Evolutionary conservation across 2,888 invertebrate genomes (phyloP), one percentile per base, ranked within the genome.

Genomic region (Trachelus iudaicus): DNA sequence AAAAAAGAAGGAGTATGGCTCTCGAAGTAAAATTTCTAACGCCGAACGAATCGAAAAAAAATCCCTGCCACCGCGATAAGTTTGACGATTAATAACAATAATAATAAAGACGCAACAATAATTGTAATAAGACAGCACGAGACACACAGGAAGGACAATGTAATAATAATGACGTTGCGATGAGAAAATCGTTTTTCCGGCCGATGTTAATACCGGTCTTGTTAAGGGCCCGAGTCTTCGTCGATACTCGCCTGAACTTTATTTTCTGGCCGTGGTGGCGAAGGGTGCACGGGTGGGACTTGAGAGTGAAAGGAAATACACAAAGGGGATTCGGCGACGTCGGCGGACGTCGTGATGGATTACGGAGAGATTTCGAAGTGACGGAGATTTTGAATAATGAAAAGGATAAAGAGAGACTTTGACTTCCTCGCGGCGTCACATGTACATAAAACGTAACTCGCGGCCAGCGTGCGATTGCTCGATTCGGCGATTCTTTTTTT

Each of bases 161-260:
- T 56, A 71, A 71, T 33, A 71, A 71, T 33, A 71, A 71, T 71
- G 15, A 31, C 15, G 71, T 71, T 71, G 71, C 71, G 71, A 71
- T 13, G 34, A 71, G 15, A 71, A 33, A 71, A 71, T 71, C 71
- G 71, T 71, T 71, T 71, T 56, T 71, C 71, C 71, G 71, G n/a
- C 31, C 71, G 34, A 71, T 2, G 6, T 56, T 56, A 34, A 34
- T 71, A 31, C 12, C 56, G 71, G 71, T 33, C 71, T 71, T 71
- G 71, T 71, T 71, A 71, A 34, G 12, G 71, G 34, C 71, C 71
- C 71, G 71, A 71, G 15, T 71, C 71, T 13, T 34, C 71, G 31
- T 23, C 71, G 71, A 12, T 31, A 31, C 71, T 9, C 0, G 2
- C 56, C 56, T 56, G 23, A 23, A 23, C 6, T 56, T 56, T 56